Evolutionary conservation across 1,140 invertebrate species (phyloP).

Genomic region (Micrasema minimum): DNA sequence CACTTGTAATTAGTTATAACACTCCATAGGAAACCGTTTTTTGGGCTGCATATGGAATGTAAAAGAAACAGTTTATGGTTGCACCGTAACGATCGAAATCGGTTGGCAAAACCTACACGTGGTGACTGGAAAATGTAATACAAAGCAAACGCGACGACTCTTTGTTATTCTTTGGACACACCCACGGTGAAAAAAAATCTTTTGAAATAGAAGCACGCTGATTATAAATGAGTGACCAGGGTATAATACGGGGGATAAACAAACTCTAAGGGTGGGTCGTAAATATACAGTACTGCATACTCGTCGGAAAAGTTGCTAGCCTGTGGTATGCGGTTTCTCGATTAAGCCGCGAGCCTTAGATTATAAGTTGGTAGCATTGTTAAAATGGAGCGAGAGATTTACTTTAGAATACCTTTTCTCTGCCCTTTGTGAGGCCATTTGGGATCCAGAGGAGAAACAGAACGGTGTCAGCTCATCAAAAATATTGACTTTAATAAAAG

Average conservation of each 20-base stretch:
- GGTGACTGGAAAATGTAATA: slow-evolving; percentile 29
- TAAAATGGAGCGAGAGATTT: too few species aligned
- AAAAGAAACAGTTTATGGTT: too few species aligned
- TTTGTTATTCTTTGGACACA: neutral
- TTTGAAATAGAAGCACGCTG: too few species aligned
- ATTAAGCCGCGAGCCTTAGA: slow-evolving; percentile 1
- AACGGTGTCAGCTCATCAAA: too few species aligned
- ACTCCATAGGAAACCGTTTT: too few species aligned
- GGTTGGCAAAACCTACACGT: slow-evolving; percentile 20
- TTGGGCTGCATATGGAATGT: too few species aligned
- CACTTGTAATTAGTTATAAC: too few species aligned
- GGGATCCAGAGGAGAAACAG: too few species aligned
- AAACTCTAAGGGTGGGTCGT: neutral
- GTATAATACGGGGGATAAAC: neutral
- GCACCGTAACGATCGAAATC: slow-evolving; percentile 14
- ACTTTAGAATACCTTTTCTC: too few species aligned
- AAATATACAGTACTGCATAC: neutral
- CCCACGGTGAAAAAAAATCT: too few species aligned
- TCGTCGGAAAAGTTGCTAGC: neutral
- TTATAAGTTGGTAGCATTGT: neutral
- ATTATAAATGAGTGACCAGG: neutral
- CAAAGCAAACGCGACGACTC: slow-evolving; percentile 9
- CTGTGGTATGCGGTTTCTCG: slow-evolving; percentile 4
- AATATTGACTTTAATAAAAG: too few species aligned
- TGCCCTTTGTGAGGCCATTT: too few species aligned